Evolutionary conservation across 2,888 invertebrate species (phyloP).

Genomic region (Athripsodes cinereus): DNA sequence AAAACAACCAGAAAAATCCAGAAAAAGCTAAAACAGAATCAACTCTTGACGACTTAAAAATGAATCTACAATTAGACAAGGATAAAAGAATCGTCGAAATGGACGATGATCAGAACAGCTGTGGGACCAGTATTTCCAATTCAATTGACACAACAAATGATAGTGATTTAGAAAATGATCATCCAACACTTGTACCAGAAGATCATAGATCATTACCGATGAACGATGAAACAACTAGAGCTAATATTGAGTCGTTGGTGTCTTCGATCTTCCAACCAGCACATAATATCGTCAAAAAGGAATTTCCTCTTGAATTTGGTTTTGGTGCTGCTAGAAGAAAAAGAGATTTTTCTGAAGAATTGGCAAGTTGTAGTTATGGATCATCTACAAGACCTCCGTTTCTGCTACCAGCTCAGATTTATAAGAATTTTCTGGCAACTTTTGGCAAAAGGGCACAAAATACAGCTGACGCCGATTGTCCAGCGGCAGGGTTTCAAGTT

Average conservation of each 20-base stretch:
- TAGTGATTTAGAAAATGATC: constrained; percentile 43
- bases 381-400: constrained; percentile 43
- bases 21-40: constrained; percentile 34
- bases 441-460: constrained; percentile 43
- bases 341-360: constrained; percentile 30
- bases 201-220: constrained; percentile 22
- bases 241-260: constrained; percentile 37
- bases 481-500: constrained; percentile 35
- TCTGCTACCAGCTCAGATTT: constrained; percentile 68
- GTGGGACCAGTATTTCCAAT: constrained; percentile 26
- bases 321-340: constrained; percentile 35
- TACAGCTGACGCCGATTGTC: constrained; percentile 41
- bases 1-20: constrained; percentile 38
- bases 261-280: constrained; percentile 40
- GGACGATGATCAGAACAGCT: constrained; percentile 25
- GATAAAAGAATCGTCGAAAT: constrained; percentile 5
- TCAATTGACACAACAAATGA: constrained; percentile 32
- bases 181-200: constrained; percentile 24
- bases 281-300: constrained; percentile 48
- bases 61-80: constrained; percentile 21
- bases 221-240: constrained; percentile 32
- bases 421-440: constrained; percentile 71
- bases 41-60: constrained; percentile 19
- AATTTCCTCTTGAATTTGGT: constrained; percentile 46
- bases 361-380: constrained; percentile 30